Conservation (phyloP, 2,113 vertebrate genomes). For the Genyomyrus donnyi region DNA sequence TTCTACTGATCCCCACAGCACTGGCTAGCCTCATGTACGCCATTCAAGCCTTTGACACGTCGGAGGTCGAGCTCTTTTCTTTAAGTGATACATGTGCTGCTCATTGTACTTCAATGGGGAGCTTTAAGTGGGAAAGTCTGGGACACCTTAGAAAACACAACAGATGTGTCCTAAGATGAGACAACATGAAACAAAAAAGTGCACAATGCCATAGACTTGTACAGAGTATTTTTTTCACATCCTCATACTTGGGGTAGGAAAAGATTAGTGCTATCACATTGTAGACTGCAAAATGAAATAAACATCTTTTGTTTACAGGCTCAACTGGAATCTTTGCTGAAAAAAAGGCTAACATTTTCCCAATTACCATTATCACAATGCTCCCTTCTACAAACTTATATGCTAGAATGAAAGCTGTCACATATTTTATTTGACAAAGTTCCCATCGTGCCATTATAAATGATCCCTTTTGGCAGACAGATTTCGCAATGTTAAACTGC, state of each 20-base stretch:
- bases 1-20: background rate
- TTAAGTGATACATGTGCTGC: background rate
- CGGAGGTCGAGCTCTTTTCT: background rate
- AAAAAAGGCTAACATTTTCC: background rate
- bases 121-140: background rate
- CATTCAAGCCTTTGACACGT: background rate
- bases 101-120: background rate
- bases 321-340: background rate
- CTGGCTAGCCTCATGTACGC: background rate
- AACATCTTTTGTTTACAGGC: background rate
- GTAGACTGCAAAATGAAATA: background rate
- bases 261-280: background rate
- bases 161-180: background rate
- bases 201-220: background rate
- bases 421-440: background rate
- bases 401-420: background rate
- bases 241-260: background rate
- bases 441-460: background rate
- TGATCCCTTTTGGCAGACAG: background rate
- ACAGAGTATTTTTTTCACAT: background rate
- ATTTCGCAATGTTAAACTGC: background rate
- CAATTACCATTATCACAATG: background rate
- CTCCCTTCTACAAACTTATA: background rate
- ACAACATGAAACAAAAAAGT: background rate
- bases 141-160: background rate